phyloP scores from a whole-genome alignment of 2,797 vertebrate species.

The Artibeus lituratus region DNA sequence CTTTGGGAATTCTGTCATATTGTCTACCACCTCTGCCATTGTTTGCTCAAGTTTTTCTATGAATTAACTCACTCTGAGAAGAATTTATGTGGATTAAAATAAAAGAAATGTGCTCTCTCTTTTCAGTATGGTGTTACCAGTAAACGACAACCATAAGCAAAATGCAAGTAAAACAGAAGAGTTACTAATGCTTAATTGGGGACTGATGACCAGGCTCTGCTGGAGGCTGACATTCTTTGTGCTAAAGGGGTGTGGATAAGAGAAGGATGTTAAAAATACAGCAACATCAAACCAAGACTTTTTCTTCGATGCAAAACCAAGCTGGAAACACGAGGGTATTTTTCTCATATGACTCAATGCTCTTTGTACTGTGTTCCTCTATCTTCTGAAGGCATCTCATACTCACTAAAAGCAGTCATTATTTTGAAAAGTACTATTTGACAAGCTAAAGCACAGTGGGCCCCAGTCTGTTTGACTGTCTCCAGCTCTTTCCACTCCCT shows the following conservation, averaged over 20 bases:
- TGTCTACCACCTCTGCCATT: background rate
- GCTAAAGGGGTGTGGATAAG: background rate
- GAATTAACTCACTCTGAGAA: background rate
- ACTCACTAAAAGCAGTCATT: background rate
- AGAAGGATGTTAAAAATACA: background rate
- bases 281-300: background rate
- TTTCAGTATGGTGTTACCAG: background rate
- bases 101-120: background rate
- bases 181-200: background rate
- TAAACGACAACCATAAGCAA: background rate
- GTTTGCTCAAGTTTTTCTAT: background rate
- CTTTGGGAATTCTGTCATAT: background rate
- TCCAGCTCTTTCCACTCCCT: background rate
- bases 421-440: background rate
- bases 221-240: background rate
- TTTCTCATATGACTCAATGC: background rate
- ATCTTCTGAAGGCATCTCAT: background rate
- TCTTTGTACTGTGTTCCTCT: background rate
- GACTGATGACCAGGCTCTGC: background rate
- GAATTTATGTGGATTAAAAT: background rate
- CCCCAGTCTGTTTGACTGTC: background rate
- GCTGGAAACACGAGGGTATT: background rate
- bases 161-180: background rate
- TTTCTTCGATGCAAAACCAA: background rate
- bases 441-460: background rate